Evolutionary conservation across 2,113 vertebrate genomes (phyloP).

Genomic region (Trogon surrucura): DNA sequence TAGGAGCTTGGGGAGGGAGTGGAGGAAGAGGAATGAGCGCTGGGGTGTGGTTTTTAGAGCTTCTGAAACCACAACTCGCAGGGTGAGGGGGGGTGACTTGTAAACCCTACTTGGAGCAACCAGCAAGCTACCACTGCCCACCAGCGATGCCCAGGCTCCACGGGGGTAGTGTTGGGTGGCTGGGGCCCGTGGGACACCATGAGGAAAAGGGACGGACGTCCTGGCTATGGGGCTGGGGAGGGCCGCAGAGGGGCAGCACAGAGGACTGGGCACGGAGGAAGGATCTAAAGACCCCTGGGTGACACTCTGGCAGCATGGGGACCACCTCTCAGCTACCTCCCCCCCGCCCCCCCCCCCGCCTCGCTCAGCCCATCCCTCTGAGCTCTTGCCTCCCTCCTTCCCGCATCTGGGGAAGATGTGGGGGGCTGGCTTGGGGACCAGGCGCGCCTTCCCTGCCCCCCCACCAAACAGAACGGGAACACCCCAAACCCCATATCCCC

Average conservation of each 20-base stretch:
- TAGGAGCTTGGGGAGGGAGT: neutral
- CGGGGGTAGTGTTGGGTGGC: accelerated
- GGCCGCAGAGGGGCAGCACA: neutral
- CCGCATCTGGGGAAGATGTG: too few relatives aligned
- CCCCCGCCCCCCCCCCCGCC: accelerated
- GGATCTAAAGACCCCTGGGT: neutral
- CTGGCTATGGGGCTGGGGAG: neutral
- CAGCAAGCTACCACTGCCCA: neutral
- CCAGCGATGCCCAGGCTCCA: neutral
- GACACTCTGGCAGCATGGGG: neutral
- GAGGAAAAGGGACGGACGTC: accelerated
- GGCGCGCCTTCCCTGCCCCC: neutral
- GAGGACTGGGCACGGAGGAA: neutral
- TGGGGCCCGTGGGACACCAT: neutral
- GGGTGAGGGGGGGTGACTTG: neutral
- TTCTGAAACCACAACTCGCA: neutral
- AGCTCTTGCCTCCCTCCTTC: neutral
- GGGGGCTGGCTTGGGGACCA: neutral
- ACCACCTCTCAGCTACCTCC: neutral
- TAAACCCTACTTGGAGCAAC: neutral
- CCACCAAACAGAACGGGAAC: neutral
- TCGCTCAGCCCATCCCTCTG: neutral
- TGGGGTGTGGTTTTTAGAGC: neutral
- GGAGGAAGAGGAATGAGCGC: neutral
- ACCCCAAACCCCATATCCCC: neutral